A percentile compares a stretch with the other conserved stretches of the same genome.
phyloP scores from a whole-genome alignment of 1,140 invertebrate species.

The Lepidostoma basale region DNA sequence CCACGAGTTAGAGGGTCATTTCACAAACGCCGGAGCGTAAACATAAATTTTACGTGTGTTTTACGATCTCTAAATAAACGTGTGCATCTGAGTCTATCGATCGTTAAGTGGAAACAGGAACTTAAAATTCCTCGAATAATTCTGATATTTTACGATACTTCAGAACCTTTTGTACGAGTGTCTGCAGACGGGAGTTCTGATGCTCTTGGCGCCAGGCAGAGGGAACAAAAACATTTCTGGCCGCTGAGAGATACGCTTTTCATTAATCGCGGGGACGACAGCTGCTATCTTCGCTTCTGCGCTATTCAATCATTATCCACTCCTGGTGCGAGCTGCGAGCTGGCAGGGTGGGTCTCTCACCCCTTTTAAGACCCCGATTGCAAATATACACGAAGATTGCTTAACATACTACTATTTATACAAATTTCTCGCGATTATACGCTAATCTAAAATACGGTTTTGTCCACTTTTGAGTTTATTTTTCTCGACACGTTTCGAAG shows the following conservation, averaged over 20 bases:
- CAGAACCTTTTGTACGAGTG: too few species aligned
- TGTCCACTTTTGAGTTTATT: too few species aligned
- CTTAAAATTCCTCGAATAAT: background rate
- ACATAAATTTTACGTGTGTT: too few species aligned
- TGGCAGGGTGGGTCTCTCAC: too few species aligned
- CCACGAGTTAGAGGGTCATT: too few species aligned
- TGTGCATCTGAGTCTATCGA: background rate
- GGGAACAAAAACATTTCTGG: slow-evolving; percentile 9
- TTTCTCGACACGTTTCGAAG: too few species aligned
- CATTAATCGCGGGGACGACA: slow-evolving; percentile 8
- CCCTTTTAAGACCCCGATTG: too few species aligned
- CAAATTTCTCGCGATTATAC: too few species aligned
- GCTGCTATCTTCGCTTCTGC: background rate
- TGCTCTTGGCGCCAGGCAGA: background rate
- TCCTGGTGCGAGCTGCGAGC: background rate
- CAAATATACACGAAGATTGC: too few species aligned
- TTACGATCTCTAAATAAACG: background rate
- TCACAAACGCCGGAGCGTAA: too few species aligned
- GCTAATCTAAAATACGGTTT: too few species aligned
- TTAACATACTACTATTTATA: too few species aligned
- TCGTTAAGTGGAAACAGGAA: slow-evolving; percentile 16
- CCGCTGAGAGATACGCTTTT: slow-evolving; percentile 4
- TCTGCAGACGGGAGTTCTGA: background rate
- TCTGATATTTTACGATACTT: background rate
- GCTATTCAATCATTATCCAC: background rate